These are phyloP conservation scores for Sigmodon hispidus DNA, from an alignment of 2,113 vertebrate species.

Conservation along the genomic window DNA sequence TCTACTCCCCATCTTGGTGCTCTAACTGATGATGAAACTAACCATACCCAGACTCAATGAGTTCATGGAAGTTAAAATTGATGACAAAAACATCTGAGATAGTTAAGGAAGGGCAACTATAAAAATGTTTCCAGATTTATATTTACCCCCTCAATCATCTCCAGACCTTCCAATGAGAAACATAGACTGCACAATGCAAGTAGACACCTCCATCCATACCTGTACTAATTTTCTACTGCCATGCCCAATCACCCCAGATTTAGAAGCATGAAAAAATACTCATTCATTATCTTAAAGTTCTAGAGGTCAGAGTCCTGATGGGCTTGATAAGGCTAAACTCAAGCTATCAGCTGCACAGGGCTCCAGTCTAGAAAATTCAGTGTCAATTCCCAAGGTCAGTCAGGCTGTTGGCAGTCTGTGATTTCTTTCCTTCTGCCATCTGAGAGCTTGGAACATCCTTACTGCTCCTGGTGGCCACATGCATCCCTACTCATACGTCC, in stretches of 20 bases:
- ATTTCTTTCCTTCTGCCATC: not conserved
- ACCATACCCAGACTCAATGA: not conserved
- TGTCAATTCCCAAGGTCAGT: not conserved
- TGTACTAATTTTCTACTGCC: not conserved
- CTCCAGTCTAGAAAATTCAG: not conserved
- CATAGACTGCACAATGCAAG: not conserved
- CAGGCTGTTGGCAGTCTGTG: not conserved
- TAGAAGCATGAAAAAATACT: not conserved
- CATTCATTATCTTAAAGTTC: not conserved
- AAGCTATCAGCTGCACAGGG: not conserved
- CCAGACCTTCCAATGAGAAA: slow-evolving; percentile 42
- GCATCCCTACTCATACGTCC: not conserved
- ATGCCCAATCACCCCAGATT: not conserved
- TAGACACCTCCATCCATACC: not conserved
- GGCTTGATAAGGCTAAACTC: not conserved
- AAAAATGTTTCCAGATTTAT: slow-evolving; percentile 59
- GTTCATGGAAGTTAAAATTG: slow-evolving; percentile 25
- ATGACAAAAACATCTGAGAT: slow-evolving; percentile 42
- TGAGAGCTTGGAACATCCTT: not conserved
- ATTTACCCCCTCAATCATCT: slow-evolving; percentile 1
- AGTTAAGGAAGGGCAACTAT: slow-evolving; percentile 32
- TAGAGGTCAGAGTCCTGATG: not conserved
- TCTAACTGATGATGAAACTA: not conserved
- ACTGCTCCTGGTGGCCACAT: not conserved
- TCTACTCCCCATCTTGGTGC: slow-evolving; percentile 34